phyloP scores from a whole-genome alignment of 2,888 invertebrate species.

The Notodonta dromedarius region DNA sequence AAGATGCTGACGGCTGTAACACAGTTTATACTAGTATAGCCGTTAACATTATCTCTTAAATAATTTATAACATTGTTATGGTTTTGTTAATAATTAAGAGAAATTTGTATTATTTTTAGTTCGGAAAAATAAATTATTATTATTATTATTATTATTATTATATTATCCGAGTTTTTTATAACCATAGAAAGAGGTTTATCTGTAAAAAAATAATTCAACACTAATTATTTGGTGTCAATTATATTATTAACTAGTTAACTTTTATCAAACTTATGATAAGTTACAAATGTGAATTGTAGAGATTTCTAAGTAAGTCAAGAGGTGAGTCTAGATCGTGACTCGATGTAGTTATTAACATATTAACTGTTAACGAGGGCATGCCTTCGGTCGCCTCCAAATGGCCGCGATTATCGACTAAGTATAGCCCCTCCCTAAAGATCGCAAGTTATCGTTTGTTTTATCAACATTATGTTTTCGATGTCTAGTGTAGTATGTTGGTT shows the following conservation, averaged over 20 bases:
- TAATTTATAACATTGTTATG: too few species aligned
- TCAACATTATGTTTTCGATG: conserved; percentile 42
- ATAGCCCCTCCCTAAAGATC: conserved; percentile 41
- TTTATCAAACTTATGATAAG: conserved; percentile 24
- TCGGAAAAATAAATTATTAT: too few species aligned
- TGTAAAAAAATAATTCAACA: not conserved
- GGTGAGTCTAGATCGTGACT: conserved; percentile 43
- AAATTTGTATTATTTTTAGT: too few species aligned
- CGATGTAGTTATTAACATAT: conserved; percentile 58
- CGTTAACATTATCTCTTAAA: too few species aligned
- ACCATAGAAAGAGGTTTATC: not conserved
- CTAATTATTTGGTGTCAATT: not conserved
- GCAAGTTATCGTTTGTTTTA: conserved; percentile 56
- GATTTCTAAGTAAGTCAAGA: conserved; percentile 47
- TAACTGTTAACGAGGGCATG: conserved; percentile 54
- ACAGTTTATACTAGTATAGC: too few species aligned
- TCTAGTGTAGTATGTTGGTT: not conserved
- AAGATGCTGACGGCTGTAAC: too few species aligned
- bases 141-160: too few species aligned
- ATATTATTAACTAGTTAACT: not conserved
- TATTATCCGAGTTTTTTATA: too few species aligned
- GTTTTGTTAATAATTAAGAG: too few species aligned
- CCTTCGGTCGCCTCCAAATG: conserved; percentile 41
- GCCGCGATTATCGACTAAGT: conserved; percentile 46
- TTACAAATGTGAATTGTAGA: conserved; percentile 55